These are phyloP conservation scores for Dynastes grantii DNA, from an alignment of 2,888 invertebrate genomes.

Conservation along the genomic window DNA sequence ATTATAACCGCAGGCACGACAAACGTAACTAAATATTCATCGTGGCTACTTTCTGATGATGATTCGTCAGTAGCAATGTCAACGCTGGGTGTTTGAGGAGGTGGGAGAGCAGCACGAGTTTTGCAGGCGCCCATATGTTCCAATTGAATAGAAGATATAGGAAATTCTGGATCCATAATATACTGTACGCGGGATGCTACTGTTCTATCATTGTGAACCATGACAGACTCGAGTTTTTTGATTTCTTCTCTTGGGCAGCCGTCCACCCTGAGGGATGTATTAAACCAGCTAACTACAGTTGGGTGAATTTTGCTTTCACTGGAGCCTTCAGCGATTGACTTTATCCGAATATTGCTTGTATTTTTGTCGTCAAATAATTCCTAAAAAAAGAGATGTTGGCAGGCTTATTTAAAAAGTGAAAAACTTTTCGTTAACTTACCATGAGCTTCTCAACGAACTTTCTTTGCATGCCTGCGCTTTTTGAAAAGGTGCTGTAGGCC, in stretches of 20 bases:
- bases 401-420: neutral
- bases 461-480: slow-evolving; percentile 82
- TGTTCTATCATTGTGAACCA: slow-evolving; percentile 78
- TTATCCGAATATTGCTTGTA: slow-evolving; percentile 82
- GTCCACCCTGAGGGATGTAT: slow-evolving; percentile 82
- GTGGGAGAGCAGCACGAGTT: slow-evolving; percentile 59
- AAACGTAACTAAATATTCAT: slow-evolving; percentile 85
- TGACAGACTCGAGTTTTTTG: slow-evolving; percentile 79
- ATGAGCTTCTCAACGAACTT: slow-evolving; percentile 85
- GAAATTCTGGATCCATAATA: slow-evolving; percentile 81
- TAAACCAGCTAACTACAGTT: slow-evolving; percentile 82
- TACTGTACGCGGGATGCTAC: slow-evolving; percentile 76
- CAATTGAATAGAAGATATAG: slow-evolving; percentile 78
- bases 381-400: slow-evolving; percentile 65
- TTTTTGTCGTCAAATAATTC: slow-evolving; percentile 84
- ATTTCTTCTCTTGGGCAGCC: slow-evolving; percentile 87
- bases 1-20: slow-evolving; percentile 93
- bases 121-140: slow-evolving; percentile 77
- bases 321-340: slow-evolving; percentile 79
- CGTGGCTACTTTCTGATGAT: slow-evolving; percentile 70
- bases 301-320: slow-evolving; percentile 65
- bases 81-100: slow-evolving; percentile 64
- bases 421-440: slow-evolving; percentile 56
- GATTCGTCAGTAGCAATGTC: slow-evolving; percentile 71
- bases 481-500: slow-evolving; percentile 79